These are phyloP conservation scores for Tonatia bakeri DNA, from an alignment of 2,113 vertebrate genomes.

Conservation along the genomic window DNA sequence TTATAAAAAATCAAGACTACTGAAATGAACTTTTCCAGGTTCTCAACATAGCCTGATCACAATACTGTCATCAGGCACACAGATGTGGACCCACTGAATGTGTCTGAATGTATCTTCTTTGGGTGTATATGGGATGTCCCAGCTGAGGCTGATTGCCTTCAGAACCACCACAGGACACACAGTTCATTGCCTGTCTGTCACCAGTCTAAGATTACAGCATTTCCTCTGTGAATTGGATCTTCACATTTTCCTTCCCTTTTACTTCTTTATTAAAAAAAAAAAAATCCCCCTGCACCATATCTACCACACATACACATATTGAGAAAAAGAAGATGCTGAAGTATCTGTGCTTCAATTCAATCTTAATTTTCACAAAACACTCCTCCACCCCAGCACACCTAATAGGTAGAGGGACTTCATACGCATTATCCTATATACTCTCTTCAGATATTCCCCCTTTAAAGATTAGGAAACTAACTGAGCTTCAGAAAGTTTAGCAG, in stretches of 20 bases:
- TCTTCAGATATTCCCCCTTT: background rate
- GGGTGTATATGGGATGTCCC: fast-evolving
- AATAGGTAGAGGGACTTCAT: background rate
- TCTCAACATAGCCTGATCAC: background rate
- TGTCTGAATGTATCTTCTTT: background rate
- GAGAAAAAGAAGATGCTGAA: background rate
- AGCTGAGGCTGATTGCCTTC: background rate
- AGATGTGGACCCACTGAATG: background rate
- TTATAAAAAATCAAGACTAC: background rate
- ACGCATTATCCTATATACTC: background rate
- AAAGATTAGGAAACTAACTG: background rate
- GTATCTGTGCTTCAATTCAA: background rate
- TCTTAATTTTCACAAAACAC: background rate
- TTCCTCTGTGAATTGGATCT: background rate
- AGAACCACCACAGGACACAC: background rate
- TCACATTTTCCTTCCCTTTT: background rate
- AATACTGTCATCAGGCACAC: background rate
- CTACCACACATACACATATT: background rate
- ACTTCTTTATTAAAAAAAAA: background rate
- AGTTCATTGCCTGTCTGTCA: background rate
- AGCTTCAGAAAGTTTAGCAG: background rate
- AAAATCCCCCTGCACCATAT: background rate
- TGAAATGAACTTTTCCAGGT: background rate
- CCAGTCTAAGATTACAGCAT: background rate
- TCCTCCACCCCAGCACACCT: background rate